Percentiles rank a stretch among this genome's conserved stretches.
These are phyloP conservation scores for Argyresthia goedartella DNA, from an alignment of 2,888 invertebrate genomes.

Conservation along the genomic window DNA sequence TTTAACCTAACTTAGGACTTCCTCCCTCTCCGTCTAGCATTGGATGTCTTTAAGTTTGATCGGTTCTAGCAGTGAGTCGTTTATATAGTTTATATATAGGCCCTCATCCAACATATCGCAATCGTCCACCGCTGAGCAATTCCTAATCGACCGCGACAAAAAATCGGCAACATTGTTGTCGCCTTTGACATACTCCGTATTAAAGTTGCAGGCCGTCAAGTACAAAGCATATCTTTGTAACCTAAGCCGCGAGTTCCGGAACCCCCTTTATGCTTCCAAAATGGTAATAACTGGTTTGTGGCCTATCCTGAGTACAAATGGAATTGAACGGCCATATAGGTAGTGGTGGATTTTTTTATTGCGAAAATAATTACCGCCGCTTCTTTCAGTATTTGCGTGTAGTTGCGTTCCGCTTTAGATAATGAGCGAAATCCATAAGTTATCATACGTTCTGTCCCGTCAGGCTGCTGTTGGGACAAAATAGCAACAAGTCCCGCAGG, in stretches of 20 bases:
- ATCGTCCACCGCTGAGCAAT: not conserved
- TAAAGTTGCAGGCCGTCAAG: not conserved
- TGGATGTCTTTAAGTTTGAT: too few species aligned
- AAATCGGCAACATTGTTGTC: conserved; percentile 1
- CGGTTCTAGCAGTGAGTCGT: too few species aligned
- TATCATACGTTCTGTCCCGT: conserved; percentile 9
- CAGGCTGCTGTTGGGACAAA: conserved; percentile 4
- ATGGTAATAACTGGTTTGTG: conserved; percentile 7
- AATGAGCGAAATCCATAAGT: not conserved
- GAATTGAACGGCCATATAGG: conserved; percentile 1
- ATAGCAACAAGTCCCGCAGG: conserved; percentile 8
- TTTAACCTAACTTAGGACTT: too few species aligned
- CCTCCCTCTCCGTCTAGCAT: too few species aligned
- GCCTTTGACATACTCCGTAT: too few species aligned
- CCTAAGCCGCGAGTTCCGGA: not conserved
- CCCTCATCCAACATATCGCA: not conserved
- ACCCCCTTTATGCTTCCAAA: conserved; percentile 1
- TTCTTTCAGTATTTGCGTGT: conserved; percentile 19
- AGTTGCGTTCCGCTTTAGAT: too few species aligned
- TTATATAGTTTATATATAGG: not conserved
- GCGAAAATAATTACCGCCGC: conserved; percentile 29
- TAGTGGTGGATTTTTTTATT: conserved; percentile 22
- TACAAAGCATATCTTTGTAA: conserved; percentile 4
- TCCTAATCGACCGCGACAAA: not conserved
- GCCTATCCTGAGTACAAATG: not conserved